phyloP scores from a whole-genome alignment of 2,113 vertebrate species.

The Lepidothrix coronata region DNA sequence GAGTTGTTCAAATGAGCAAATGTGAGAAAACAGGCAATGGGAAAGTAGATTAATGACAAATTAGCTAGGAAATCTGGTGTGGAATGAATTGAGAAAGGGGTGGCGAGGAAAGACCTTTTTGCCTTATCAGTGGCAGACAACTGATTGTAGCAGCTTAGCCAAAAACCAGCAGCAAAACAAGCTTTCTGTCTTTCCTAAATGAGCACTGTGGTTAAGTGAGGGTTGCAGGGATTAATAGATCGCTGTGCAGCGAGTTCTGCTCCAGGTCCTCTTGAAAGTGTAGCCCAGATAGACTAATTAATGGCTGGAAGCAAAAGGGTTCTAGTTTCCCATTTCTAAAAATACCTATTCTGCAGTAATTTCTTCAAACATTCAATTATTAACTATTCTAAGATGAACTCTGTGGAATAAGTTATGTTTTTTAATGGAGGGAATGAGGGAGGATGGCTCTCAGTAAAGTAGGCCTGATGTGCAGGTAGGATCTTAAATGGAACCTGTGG shows the following conservation, averaged over 20 bases:
- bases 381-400: background rate
- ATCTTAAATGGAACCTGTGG: background rate
- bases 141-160: background rate
- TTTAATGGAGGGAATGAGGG: background rate
- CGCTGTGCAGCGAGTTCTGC: background rate
- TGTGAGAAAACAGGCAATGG: background rate
- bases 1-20: background rate
- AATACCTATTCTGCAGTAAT: conserved; percentile 25
- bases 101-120: background rate
- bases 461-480: background rate
- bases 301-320: conserved; percentile 3
- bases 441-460: background rate
- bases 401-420: background rate
- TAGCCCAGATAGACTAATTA: conserved; percentile 34
- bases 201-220: background rate
- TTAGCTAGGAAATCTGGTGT: background rate
- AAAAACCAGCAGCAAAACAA: background rate
- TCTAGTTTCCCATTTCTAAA: conserved; percentile 25
- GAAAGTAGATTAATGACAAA: conserved; percentile 1
- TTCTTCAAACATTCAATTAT: background rate
- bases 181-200: background rate
- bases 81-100: background rate
- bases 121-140: background rate
- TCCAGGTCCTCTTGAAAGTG: background rate
- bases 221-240: conserved; percentile 14